phyloP scores from a whole-genome alignment of 1,140 invertebrate genomes.

The Leptinotarsa lineolata region DNA sequence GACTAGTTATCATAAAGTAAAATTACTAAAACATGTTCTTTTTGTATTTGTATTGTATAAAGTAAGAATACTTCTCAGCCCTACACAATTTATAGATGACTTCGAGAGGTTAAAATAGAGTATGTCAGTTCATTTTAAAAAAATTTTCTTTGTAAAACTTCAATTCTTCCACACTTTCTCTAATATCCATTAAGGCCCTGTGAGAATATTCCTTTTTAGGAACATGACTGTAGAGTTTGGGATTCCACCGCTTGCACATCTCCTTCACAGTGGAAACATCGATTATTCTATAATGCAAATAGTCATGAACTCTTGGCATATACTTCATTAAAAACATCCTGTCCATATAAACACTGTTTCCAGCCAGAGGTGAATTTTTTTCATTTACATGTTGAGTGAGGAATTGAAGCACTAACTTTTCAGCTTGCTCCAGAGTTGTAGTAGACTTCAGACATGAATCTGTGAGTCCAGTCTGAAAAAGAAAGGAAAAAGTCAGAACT shows the following conservation, averaged over 20 bases:
- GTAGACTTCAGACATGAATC: conserved; percentile 71
- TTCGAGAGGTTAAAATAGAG: no score
- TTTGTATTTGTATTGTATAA: no score
- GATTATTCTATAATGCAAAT: conserved; percentile 91
- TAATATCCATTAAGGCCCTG: conserved; percentile 81
- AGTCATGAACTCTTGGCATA: conserved; percentile 74
- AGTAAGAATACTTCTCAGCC: no score
- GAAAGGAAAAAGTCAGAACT: neutral
- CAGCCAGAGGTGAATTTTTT: conserved; percentile 74
- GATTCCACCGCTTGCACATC: conserved; percentile 77
- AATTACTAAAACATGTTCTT: no score
- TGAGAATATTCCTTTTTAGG: conserved; percentile 73
- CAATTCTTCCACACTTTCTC: conserved; percentile 84
- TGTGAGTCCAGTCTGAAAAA: conserved; percentile 75
- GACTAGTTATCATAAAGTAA: no score
- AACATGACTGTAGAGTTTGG: conserved; percentile 59
- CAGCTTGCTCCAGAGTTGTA: conserved; percentile 68
- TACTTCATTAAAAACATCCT: conserved; percentile 75
- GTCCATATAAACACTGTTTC: conserved; percentile 90
- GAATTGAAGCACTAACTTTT: conserved; percentile 74
- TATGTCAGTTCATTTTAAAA: conserved; percentile 36
- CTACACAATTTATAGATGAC: no score
- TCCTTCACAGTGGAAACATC: conserved; percentile 93
- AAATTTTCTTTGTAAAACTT: conserved; percentile 57
- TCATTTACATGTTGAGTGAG: conserved; percentile 69